These are phyloP conservation scores for Synanthedon myopaeformis DNA, from an alignment of 2,888 invertebrate genomes.

Conservation along the genomic window DNA sequence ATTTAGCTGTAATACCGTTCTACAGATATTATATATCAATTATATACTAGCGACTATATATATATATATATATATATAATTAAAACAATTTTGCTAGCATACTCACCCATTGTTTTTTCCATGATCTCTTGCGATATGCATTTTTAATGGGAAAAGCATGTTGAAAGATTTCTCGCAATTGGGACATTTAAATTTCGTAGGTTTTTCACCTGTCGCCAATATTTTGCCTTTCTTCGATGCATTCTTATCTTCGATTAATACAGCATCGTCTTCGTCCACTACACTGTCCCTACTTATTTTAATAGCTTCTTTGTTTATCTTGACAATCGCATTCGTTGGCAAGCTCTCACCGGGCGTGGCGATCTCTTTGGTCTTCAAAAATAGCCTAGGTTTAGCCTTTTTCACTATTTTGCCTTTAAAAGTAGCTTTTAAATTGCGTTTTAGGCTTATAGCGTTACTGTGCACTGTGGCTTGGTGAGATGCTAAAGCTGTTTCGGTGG, in stretches of 20 bases:
- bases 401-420: background rate
- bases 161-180: slow-evolving; percentile 26
- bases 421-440: slow-evolving; percentile 1
- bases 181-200: slow-evolving; percentile 39
- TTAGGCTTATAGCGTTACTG: slow-evolving; percentile 12
- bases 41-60: too few relatives aligned
- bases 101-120: slow-evolving; percentile 13
- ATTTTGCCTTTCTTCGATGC: background rate
- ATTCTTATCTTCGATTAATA: background rate
- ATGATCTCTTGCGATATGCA: slow-evolving; percentile 44
- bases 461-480: slow-evolving; percentile 27
- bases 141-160: slow-evolving; percentile 30
- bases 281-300: slow-evolving; percentile 1
- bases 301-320: too few relatives aligned
- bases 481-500: slow-evolving; percentile 22
- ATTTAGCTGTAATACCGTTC: too few relatives aligned
- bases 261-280: slow-evolving; percentile 1
- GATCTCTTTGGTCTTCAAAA: too few relatives aligned
- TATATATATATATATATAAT: too few relatives aligned
- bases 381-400: too few relatives aligned
- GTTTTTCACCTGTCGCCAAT: slow-evolving; percentile 4
- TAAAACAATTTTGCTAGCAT: too few relatives aligned
- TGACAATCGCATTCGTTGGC: too few relatives aligned
- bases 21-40: too few relatives aligned
- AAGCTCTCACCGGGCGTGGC: too few relatives aligned